phyloP scores from a whole-genome alignment of 2,888 invertebrate genomes.

The Halictus quadricinctus region DNA sequence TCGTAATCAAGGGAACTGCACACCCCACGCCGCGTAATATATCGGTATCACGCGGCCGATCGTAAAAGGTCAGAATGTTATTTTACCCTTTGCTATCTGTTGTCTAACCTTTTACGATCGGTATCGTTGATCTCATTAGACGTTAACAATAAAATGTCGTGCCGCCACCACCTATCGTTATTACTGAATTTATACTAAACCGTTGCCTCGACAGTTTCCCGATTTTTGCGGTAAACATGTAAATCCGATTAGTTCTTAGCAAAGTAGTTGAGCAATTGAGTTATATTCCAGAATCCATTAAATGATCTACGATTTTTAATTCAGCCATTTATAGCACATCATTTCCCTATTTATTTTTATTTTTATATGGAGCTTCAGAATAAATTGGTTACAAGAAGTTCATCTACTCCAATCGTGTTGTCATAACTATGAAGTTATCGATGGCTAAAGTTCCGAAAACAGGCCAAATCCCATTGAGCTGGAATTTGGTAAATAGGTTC shows the following conservation, averaged over 20 bases:
- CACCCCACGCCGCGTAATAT: slow-evolving; percentile 53
- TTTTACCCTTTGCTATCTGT: slow-evolving; percentile 66
- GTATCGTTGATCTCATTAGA: slow-evolving; percentile 70
- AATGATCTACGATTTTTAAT: too few relatives aligned
- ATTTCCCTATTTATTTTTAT: too few relatives aligned
- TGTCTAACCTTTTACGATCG: slow-evolving; percentile 65
- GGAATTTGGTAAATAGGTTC: too few relatives aligned
- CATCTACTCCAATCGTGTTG: too few relatives aligned
- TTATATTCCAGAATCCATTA: too few relatives aligned
- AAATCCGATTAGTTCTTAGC: background rate
- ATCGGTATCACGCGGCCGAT: slow-evolving; percentile 62
- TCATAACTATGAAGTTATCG: too few relatives aligned
- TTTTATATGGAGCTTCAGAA: too few relatives aligned
- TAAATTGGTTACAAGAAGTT: too few relatives aligned
- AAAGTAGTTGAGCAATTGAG: background rate
- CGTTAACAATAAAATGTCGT: slow-evolving; percentile 71
- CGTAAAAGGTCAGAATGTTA: slow-evolving; percentile 67
- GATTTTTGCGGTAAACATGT: background rate
- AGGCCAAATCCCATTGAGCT: too few relatives aligned
- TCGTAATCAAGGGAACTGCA: slow-evolving; percentile 52
- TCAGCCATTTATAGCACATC: too few relatives aligned
- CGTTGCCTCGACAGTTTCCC: slow-evolving; percentile 11
- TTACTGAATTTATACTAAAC: slow-evolving; percentile 55
- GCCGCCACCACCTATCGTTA: slow-evolving; percentile 61
- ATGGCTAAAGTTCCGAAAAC: too few relatives aligned